Evolutionary conservation across 2,113 vertebrate genomes (phyloP), one percentile per base, ranked within the genome.

Genomic region (Acinonyx jubatus): DNA sequence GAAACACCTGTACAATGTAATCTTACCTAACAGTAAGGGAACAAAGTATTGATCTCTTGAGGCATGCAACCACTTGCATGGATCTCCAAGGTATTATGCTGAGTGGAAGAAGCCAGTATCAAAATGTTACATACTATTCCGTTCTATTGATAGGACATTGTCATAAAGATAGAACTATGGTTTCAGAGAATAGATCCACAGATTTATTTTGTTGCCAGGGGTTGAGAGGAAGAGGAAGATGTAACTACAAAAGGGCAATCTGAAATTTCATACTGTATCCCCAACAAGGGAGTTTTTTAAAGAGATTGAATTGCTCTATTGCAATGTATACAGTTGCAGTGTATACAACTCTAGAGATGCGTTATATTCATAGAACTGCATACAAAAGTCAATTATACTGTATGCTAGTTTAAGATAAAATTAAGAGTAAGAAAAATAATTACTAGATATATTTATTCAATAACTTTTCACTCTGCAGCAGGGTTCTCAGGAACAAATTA

Each of bases 381-480:
- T 27, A 83, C 25, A 38, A 79, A 82, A 14, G 57, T 41, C 29
- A 57, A 79, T 45, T 84, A 63, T 71, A 78, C 52, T 25, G 6
- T 19, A 71, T 65, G 16, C 14, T 76, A 86, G 68, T 79, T 73
- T 57, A 18, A 92, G 89, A 80, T 55, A 71, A 50, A 80, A 57
- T 9, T 80, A 16, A 88, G 89, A 95, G 55, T 91, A 80, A 90
- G 55, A 84, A 91, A 95, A 95, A 29, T 33, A 71, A n/a, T 57
- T 80, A 21, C 23, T 63, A 74, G 33, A 41, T 45, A 52, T 76
- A 36, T 36, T 89, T 68, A 68, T 86, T 88, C 38, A 85, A 73
- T 61, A 68, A 38, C 15, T 81, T 94, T 93, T 63, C 36, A 41
- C 48, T 90, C 85, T 69, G 38, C 7, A 82, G 33, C 31, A 79